Evolutionary conservation across 1,140 invertebrate genomes (phyloP), one percentile per base, ranked within the genome.

Genomic region (Adoxophyes honmai): DNA sequence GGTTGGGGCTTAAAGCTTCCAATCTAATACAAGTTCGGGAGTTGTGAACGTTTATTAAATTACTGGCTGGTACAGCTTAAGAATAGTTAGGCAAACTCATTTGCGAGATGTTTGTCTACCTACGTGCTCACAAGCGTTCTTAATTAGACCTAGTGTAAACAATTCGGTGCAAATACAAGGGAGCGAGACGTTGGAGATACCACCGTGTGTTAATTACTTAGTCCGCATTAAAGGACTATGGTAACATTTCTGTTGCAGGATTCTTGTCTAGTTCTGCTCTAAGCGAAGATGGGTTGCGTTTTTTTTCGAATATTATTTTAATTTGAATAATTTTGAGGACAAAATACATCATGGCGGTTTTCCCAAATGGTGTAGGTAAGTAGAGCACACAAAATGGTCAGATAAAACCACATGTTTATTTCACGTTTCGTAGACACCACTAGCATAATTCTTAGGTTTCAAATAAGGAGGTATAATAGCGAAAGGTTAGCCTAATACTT

Each of bases 1-100:
- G 71, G 70, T 66, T 54, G 54, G 44, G 62, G 60, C 67, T 73
- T 63, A 61, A 68, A 60, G 52, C 34, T 52, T 61, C 57, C 28
- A 60, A 60, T 66, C 53, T 57, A 42, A 52, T 60, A 60, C 60
- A 70, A 67, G 61, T 67, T 64, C 67, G 21, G 62, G 64, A 59
- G 55, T 55, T 57, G 36, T 57, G 33, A 55, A 51, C 37, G 57
- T 59, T 59, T 66, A 65, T 66, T 69, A 66, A 65, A 69, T 62
- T 44, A 28, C 13, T 28, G 11, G 13, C 61, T 61, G 60, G 60
- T 60, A 54, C 53, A 39, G 59, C 51, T 61, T 66, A 66, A 48
- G 51, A 34, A 59, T 60, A 57, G 42, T 60, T 67, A 59, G 14
- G 13, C 35, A 28, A 21, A 48, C 42, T 48, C 42, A 48, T 48